Conservation (phyloP, 2,113 vertebrate species). For the Hemicordylus capensis region DNA sequence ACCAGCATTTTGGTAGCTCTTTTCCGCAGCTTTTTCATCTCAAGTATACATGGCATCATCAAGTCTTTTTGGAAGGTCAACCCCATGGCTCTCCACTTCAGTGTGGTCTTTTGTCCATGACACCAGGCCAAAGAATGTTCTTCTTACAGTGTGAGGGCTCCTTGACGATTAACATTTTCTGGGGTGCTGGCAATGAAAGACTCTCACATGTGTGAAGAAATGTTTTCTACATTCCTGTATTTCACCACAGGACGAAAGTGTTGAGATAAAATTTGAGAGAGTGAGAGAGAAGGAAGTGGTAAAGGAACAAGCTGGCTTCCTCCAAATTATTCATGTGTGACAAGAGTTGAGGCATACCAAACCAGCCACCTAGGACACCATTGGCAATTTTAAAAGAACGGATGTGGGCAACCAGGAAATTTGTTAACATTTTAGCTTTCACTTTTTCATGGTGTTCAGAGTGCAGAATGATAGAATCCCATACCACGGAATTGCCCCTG, state of each 20-base stretch:
- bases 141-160: slow-evolving; percentile 25
- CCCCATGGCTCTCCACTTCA: too few species aligned
- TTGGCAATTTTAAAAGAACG: not conserved
- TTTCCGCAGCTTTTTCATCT: too few species aligned
- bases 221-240: not conserved
- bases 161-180: not conserved
- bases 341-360: not conserved
- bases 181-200: not conserved
- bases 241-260: not conserved
- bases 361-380: not conserved
- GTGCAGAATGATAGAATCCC: not conserved
- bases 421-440: not conserved
- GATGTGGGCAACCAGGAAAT: not conserved
- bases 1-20: too few species aligned
- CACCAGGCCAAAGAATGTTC: not conserved
- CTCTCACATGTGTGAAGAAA: not conserved
- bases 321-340: not conserved
- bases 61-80: too few species aligned
- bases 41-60: too few species aligned
- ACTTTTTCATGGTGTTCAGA: too few species aligned
- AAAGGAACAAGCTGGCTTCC: slow-evolving; percentile 9
- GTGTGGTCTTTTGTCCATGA: slow-evolving; percentile 6
- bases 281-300: not conserved
- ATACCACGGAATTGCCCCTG: not conserved
- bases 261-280: not conserved